Evolutionary conservation across 2,797 vertebrate genomes (phyloP).

Genomic region (Malurus splendens): DNA sequence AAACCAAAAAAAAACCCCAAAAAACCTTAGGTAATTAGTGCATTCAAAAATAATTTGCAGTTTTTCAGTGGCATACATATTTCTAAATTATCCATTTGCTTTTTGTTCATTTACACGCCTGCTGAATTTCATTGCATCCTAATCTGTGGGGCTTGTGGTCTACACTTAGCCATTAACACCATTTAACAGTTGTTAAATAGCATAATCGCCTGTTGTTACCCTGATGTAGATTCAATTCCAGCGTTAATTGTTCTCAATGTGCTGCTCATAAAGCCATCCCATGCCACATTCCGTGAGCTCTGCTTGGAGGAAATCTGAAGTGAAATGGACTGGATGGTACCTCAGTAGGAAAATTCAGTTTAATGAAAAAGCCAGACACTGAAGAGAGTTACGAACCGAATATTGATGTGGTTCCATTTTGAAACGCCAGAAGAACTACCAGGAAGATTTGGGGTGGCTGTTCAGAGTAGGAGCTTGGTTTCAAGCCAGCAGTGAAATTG

Average conservation of each 20-base stretch:
- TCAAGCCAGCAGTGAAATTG: neutral
- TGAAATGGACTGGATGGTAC: neutral
- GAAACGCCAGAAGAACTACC: neutral
- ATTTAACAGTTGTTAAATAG: slow-evolving; percentile 49
- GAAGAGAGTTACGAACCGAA: neutral
- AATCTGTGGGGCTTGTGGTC: neutral
- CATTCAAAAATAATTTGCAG: slow-evolving; percentile 1
- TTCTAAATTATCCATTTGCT: slow-evolving; percentile 13
- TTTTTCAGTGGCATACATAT: neutral
- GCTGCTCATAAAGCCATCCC: neutral
- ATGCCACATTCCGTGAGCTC: neutral
- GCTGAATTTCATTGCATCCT: neutral
- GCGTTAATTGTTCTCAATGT: slow-evolving; percentile 22
- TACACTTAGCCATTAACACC: slow-evolving; percentile 12
- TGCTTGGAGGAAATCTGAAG: neutral
- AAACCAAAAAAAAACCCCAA: too few species aligned
- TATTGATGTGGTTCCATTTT: neutral
- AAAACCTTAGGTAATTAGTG: neutral
- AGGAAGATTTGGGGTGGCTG: neutral
- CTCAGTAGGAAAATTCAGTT: neutral
- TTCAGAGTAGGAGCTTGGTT: neutral
- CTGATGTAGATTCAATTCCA: neutral
- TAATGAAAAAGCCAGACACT: neutral
- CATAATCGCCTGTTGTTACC: slow-evolving; percentile 25
- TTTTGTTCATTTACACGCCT: slow-evolving; percentile 13